These are phyloP conservation scores for Eupithecia tripunctaria DNA, from an alignment of 2,888 invertebrate genomes.

Conservation along the genomic window DNA sequence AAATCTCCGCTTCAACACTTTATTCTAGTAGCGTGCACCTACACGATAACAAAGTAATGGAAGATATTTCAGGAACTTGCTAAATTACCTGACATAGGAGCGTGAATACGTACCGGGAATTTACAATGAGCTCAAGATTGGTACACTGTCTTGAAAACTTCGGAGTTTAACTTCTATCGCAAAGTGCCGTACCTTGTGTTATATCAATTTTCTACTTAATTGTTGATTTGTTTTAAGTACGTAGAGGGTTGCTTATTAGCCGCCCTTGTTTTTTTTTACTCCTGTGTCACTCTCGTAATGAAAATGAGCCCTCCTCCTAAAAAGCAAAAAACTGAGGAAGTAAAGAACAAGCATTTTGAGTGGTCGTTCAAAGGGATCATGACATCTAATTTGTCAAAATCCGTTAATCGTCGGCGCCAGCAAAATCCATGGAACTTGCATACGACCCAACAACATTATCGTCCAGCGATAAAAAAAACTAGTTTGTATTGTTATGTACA, in stretches of 20 bases:
- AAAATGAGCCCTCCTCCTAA: background rate
- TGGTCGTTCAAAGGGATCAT: too few species aligned
- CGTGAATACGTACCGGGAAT: conserved; percentile 11
- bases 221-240: background rate
- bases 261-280: background rate
- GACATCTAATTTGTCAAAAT: background rate
- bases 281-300: background rate
- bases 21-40: conserved; percentile 16
- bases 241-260: background rate
- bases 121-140: conserved; percentile 7
- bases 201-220: background rate
- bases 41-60: conserved; percentile 2
- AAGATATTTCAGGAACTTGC: conserved; percentile 6
- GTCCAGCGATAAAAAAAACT: background rate
- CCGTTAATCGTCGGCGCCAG: background rate
- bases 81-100: conserved; percentile 7
- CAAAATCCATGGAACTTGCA: background rate
- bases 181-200: background rate
- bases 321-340: too few species aligned
- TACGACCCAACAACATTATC: background rate
- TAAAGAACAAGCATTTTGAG: too few species aligned
- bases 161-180: background rate
- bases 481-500: background rate
- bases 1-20: conserved; percentile 10
- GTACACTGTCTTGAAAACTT: background rate